These are phyloP conservation scores for Chrysomela aeneicollis DNA, from an alignment of 2,888 invertebrate species.

Conservation along the genomic window DNA sequence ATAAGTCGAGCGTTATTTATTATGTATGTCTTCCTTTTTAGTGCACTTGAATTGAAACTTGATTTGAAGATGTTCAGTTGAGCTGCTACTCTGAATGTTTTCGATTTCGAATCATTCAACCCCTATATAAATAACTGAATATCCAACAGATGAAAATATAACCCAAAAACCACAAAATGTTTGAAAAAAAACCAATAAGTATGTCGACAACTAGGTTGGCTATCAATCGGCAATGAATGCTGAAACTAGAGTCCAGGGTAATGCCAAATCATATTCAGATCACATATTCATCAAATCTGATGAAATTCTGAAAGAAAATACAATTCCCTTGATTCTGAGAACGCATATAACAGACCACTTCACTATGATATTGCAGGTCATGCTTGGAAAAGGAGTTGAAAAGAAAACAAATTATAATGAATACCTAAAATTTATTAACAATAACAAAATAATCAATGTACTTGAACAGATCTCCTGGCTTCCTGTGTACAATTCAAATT, in stretches of 20 bases:
- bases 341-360: constrained; percentile 7
- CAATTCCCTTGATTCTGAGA: not conserved
- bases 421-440: constrained; percentile 3
- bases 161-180: too few species aligned
- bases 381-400: constrained; percentile 9
- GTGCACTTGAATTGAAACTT: too few species aligned
- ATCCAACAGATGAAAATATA: too few species aligned
- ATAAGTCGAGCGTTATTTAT: too few species aligned
- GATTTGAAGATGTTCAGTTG: too few species aligned
- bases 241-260: not conserved
- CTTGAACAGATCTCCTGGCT: constrained; percentile 13
- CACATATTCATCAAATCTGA: constrained; percentile 5
- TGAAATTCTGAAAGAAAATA: constrained; percentile 5
- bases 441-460: constrained; percentile 4
- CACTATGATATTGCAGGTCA: constrained; percentile 1
- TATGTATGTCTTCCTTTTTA: too few species aligned
- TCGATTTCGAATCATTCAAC: too few species aligned
- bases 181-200: too few species aligned
- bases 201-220: not conserved
- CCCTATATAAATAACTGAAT: too few species aligned
- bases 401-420: constrained; percentile 7
- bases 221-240: not conserved
- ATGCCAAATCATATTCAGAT: constrained; percentile 1
- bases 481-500: constrained; percentile 6
- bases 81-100: too few species aligned